Evolutionary conservation across 2,113 vertebrate genomes (phyloP).

Genomic region (Synchiropus splendidus): DNA sequence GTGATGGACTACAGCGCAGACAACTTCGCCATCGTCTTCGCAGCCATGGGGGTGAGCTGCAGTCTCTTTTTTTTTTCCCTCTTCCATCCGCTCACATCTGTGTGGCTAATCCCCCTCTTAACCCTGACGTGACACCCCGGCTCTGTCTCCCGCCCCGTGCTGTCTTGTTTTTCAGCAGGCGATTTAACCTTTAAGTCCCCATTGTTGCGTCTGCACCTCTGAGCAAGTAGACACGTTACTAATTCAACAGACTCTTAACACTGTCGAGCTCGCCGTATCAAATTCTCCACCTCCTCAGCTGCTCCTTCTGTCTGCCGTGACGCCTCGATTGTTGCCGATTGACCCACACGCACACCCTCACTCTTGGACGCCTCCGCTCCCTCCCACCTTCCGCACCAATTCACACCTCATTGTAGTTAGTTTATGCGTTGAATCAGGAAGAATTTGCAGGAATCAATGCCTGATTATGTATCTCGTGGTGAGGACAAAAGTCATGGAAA

Average conservation of each 20-base stretch:
- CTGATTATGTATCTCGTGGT: conserved; percentile 5
- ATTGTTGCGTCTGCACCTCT: conserved; percentile 53
- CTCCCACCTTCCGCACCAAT: conserved; percentile 3
- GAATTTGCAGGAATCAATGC: conserved; percentile 7
- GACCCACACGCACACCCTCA: conserved; percentile 31
- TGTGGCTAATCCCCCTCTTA: conserved; percentile 43
- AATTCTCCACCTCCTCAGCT: conserved; percentile 44
- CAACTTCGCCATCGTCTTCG: conserved; percentile 77
- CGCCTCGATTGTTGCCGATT: conserved; percentile 20
- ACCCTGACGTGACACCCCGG: conserved; percentile 39
- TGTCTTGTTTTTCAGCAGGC: conserved; percentile 50
- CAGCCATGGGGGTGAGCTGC: conserved; percentile 72
- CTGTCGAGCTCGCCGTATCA: conserved; percentile 30
- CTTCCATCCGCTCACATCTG: conserved; percentile 8
- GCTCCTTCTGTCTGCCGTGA: conserved; percentile 30
- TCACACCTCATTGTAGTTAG: conserved; percentile 7
- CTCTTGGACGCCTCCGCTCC: conserved; percentile 18
- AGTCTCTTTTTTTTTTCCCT: background rate
- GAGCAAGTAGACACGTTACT: conserved; percentile 44
- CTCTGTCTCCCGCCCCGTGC: conserved; percentile 15
- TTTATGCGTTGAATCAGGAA: conserved; percentile 10
- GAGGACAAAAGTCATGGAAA: background rate
- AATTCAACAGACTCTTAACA: conserved; percentile 44
- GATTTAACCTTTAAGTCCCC: conserved; percentile 56
- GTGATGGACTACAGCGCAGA: conserved; percentile 74